Conservation (phyloP, 1,140 invertebrate species). For the Aphis gossypii region DNA sequence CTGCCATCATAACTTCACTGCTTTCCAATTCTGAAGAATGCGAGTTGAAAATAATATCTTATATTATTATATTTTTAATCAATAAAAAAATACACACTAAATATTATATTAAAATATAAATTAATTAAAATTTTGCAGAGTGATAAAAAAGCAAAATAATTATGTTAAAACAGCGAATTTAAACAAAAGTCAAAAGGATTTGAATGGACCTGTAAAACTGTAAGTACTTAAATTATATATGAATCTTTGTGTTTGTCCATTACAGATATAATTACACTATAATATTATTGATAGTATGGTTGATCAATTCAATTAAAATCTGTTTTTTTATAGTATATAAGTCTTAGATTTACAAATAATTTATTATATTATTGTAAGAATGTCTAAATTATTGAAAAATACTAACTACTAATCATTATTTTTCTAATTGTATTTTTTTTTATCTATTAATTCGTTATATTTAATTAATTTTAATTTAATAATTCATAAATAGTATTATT, state of each 20-base stretch:
- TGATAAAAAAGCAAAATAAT: not conserved
- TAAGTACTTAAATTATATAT: not conserved
- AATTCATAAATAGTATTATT: not conserved
- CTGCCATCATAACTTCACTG: not conserved
- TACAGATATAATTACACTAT: not conserved
- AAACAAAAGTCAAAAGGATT: not conserved
- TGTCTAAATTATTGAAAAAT: too few relatives aligned
- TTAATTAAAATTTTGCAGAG: not conserved
- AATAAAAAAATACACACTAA: not conserved
- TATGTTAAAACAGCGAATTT: not conserved
- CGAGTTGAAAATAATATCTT: not conserved
- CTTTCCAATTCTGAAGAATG: slow-evolving; percentile 28
- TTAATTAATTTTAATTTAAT: too few relatives aligned
- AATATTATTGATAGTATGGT: not conserved
- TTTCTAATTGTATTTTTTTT: too few relatives aligned
- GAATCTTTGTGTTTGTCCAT: not conserved
- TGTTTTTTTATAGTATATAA: not conserved
- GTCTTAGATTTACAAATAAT: not conserved
- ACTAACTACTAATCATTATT: too few relatives aligned
- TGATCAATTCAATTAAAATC: not conserved
- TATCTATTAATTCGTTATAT: too few relatives aligned
- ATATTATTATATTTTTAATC: not conserved
- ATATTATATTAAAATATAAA: not conserved
- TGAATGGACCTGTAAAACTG: not conserved
- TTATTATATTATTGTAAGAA: not conserved